Conservation (phyloP, 2,797 vertebrate genomes). For the Sardinella longiceps region DNA sequence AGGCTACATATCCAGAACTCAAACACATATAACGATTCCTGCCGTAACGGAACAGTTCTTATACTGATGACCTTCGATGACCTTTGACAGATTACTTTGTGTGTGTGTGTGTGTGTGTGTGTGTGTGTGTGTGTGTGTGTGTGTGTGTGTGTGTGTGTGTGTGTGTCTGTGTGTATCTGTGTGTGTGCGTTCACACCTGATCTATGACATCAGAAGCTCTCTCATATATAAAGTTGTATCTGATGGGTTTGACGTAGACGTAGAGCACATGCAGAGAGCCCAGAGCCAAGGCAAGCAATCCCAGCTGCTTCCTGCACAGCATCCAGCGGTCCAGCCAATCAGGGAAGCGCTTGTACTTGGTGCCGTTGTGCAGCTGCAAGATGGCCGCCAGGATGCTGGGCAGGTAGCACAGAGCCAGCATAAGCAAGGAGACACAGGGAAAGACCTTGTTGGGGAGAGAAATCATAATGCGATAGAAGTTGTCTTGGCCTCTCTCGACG, state of each 20-base stretch:
- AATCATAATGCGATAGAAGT: conserved; percentile 81
- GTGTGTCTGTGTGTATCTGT: conserved; percentile 71
- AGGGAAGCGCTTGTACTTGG: conserved; percentile 92
- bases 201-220: conserved; percentile 44
- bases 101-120: neutral
- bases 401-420: conserved; percentile 89
- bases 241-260: conserved; percentile 84
- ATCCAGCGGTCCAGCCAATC: conserved; percentile 95
- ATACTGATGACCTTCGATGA: neutral
- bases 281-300: conserved; percentile 86
- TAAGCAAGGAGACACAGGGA: conserved; percentile 82
- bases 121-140: neutral
- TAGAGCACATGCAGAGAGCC: conserved; percentile 89
- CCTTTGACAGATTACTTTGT: too few relatives aligned
- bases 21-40: too few relatives aligned
- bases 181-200: conserved; percentile 65
- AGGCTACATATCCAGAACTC: too few relatives aligned
- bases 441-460: conserved; percentile 87
- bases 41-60: too few relatives aligned
- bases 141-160: neutral
- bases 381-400: conserved; percentile 88
- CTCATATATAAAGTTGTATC: conserved; percentile 77
- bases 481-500: conserved; percentile 65
- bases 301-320: conserved; percentile 94
- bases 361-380: conserved; percentile 90